Conservation (phyloP, 2,888 invertebrate species). For the Diloba caeruleocephala region DNA sequence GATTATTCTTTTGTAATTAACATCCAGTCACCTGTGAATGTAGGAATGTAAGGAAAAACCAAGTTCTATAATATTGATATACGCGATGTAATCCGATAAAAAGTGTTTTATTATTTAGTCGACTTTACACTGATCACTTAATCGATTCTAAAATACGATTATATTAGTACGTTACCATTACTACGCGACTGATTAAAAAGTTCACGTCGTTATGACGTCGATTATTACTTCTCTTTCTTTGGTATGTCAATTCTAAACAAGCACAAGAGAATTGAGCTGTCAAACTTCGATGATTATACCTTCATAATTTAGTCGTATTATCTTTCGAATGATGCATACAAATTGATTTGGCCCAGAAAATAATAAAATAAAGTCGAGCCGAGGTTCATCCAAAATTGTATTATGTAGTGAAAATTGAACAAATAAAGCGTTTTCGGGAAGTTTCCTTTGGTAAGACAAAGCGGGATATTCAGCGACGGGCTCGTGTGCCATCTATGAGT, state of each 20-base stretch:
- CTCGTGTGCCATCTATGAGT: constrained; percentile 53
- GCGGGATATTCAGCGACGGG: constrained; percentile 36
- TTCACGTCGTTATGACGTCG: neutral
- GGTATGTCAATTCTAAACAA: neutral
- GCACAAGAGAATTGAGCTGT: constrained; percentile 36
- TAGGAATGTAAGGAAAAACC: no score
- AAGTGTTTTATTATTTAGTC: constrained; percentile 8
- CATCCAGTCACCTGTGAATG: no score
- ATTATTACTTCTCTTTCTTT: constrained; percentile 44
- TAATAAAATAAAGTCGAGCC: constrained; percentile 59
- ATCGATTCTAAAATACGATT: neutral
- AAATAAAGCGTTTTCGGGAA: constrained; percentile 62
- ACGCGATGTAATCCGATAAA: no score
- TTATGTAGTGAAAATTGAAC: constrained; percentile 71
- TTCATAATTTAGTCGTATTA: constrained; percentile 38
- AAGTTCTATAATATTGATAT: no score
- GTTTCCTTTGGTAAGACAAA: constrained; percentile 67
- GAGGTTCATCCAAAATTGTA: constrained; percentile 61
- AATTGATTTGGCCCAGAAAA: constrained; percentile 64
- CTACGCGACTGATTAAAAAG: constrained; percentile 16
- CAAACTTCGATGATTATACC: constrained; percentile 30
- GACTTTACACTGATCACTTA: neutral
- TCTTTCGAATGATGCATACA: constrained; percentile 56
- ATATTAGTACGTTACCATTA: constrained; percentile 49
- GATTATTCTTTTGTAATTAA: no score